phyloP scores from a whole-genome alignment of 2,888 invertebrate species.

The Apotomis betuletana region DNA sequence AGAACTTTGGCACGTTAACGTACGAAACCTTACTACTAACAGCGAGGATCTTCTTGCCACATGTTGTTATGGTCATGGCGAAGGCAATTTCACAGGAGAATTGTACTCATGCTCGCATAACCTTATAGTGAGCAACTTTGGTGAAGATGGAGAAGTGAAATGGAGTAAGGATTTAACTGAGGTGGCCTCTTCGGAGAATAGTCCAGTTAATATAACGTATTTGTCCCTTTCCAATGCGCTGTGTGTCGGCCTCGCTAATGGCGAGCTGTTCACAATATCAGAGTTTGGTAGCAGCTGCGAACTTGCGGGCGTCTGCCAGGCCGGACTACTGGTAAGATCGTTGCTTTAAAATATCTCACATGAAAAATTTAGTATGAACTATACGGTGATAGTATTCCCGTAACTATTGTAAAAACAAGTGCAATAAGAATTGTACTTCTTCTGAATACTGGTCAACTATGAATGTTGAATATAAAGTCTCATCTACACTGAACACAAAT shows the following conservation, averaged over 20 bases:
- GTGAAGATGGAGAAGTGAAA: slow-evolving; percentile 59
- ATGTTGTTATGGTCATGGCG: slow-evolving; percentile 65
- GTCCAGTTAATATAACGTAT: slow-evolving; percentile 72
- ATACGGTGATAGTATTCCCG: no score
- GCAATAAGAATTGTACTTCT: no score
- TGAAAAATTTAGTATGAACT: no score
- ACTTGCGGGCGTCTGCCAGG: slow-evolving; percentile 65
- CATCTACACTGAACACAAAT: no score
- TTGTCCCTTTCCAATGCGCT: slow-evolving; percentile 66
- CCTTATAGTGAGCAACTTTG: slow-evolving; percentile 63
- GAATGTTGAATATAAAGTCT: no score
- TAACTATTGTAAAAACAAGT: no score
- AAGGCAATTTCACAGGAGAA: slow-evolving; percentile 60
- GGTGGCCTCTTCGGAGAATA: slow-evolving; percentile 69
- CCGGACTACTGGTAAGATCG: slow-evolving; percentile 66
- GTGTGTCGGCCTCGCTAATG: slow-evolving; percentile 70
- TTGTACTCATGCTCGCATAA: slow-evolving; percentile 71
- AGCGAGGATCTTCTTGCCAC: slow-evolving; percentile 55
- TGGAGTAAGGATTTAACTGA: slow-evolving; percentile 67
- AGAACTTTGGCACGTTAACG: slow-evolving; percentile 65
- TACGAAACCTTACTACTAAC: slow-evolving; percentile 55
- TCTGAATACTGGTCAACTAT: no score
- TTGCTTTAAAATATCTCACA: not conserved
- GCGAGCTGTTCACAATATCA: slow-evolving; percentile 68
- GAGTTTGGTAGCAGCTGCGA: slow-evolving; percentile 60